Base-by-base conservation (phyloP, 2,888 invertebrate species). In the Papilio protenor region DNA sequence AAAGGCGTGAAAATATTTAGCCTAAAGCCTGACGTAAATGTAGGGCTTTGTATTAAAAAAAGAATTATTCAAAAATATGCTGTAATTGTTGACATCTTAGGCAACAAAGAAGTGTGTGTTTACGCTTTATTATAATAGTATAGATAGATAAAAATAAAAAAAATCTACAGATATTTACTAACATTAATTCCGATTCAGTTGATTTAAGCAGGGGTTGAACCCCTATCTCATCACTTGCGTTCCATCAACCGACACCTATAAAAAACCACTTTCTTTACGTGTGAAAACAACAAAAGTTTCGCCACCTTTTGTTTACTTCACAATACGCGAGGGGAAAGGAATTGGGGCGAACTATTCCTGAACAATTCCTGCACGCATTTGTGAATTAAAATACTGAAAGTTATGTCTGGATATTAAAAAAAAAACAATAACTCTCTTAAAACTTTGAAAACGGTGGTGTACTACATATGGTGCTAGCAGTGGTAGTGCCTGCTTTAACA, bases 221-320 rank as follows among this genome's bases (percentile, higher is more conserved):
- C 66, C 66, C 66, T 40, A 11, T 33, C 47, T 21, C 59, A 61
- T 74, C 61, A 40, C 40, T 49, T 23, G 18, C n/a, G 52, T 64
- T 45, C 64, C 52, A 18, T 40, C 52, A 64, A 59, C 45, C 76
- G 57, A 12, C 14, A 8, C 10, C 76, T 70, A 47, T 71, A 59
- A 76, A 71, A 71, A 70, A 76, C 14, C 76, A 71, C 57, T 76
- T 59, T 59, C 40, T 49, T 59, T 59, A 71, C 27, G 59, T 21
- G 70, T n/a, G 45, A 71, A 47, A 59, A 21, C 47, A n/a, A 71
- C 76, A 76, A 76, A 71, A 61, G 70, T 40, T 57, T n/a, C 66
- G 66, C 16, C 66, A 66, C 66, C 40, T 66, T 66, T 66, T 66
- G 66, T 66, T 61, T 23, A 5, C 18, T 64, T 40, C 12, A 61